A percentile compares a stretch with the other conserved stretches of the same genome.
phyloP scores from a whole-genome alignment of 2,888 invertebrate species.

The Drosophila paramelanica region DNA sequence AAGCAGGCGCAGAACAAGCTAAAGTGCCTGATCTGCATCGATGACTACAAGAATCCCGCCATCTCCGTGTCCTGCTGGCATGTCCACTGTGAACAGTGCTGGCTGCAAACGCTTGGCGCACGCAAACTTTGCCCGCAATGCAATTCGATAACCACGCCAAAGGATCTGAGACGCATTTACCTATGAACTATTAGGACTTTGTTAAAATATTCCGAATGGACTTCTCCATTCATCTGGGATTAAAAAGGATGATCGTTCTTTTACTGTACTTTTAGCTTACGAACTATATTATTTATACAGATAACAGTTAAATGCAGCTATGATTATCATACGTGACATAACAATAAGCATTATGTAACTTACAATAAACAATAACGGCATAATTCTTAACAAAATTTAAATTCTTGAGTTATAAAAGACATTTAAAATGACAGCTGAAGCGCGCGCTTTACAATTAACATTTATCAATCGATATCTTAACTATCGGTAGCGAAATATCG shows the following conservation, averaged over 20 bases:
- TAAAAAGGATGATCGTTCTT: slow-evolving; percentile 7
- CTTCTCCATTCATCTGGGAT: slow-evolving; percentile 1
- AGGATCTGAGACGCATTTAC: slow-evolving; percentile 94
- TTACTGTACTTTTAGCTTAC: slow-evolving; percentile 39
- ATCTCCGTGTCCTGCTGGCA: slow-evolving; percentile 99
- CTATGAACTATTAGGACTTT: slow-evolving; percentile 86
- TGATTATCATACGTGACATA: slow-evolving; percentile 69
- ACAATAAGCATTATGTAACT: slow-evolving; percentile 72
- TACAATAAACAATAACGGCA: slow-evolving; percentile 58
- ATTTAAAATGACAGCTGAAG: slow-evolving; percentile 26
- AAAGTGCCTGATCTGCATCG: slow-evolving; percentile 96
- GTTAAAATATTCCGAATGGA: slow-evolving; percentile 19
- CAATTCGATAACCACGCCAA: slow-evolving; percentile 95
- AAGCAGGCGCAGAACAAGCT: slow-evolving; percentile 88
- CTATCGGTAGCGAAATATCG: slow-evolving; percentile 28
- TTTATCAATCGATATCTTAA: slow-evolving; percentile 9
- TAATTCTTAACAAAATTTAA: neutral
- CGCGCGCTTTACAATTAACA: neutral
- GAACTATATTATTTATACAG: slow-evolving; percentile 54
- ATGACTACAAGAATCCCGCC: slow-evolving; percentile 93
- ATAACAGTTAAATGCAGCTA: slow-evolving; percentile 45
- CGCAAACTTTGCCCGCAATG: slow-evolving; percentile 98
- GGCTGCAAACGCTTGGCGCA: slow-evolving; percentile 90
- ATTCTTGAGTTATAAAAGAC: neutral
- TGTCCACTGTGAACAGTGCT: slow-evolving; percentile 95